phyloP scores from a whole-genome alignment of 2,888 invertebrate genomes.

The Anarsia innoxiella region DNA sequence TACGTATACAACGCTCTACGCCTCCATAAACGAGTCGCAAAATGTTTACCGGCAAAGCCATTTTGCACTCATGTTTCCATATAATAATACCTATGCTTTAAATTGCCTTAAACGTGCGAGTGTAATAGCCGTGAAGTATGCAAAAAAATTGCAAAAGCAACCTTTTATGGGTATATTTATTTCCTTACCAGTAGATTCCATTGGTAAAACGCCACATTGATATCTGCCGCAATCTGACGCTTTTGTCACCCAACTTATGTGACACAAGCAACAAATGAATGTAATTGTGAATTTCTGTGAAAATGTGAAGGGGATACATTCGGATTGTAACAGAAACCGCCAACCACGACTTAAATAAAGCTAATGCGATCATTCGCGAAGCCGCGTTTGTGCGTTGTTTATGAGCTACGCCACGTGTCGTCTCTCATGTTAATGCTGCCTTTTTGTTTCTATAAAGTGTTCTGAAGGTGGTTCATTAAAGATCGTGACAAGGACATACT shows the following conservation, averaged over 20 bases:
- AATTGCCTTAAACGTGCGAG: no score
- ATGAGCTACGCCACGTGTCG: not conserved
- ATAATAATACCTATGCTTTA: no score
- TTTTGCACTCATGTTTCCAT: no score
- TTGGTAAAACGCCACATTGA: no score
- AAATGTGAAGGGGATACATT: conserved; percentile 20
- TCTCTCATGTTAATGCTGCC: not conserved
- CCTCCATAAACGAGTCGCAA: no score
- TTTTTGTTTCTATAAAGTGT: not conserved
- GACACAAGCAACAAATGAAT: conserved; percentile 31
- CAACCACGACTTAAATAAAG: conserved; percentile 8
- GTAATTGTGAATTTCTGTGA: conserved; percentile 24
- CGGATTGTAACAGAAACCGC: conserved; percentile 2
- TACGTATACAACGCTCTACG: no score
- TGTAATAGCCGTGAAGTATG: no score
- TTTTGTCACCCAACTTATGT: no score
- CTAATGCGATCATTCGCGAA: conserved; percentile 15
- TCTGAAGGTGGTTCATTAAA: not conserved
- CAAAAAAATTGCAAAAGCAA: no score
- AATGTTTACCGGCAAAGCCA: no score
- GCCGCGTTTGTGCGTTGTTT: conserved; percentile 2
- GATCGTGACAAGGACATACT: not conserved
- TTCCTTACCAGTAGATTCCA: no score
- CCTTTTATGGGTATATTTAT: no score
- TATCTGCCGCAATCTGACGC: conserved; percentile 24